Evolutionary conservation across 2,888 invertebrate genomes (phyloP), one percentile per base, ranked within the genome.

Genomic region (Oscheius sp.): DNA sequence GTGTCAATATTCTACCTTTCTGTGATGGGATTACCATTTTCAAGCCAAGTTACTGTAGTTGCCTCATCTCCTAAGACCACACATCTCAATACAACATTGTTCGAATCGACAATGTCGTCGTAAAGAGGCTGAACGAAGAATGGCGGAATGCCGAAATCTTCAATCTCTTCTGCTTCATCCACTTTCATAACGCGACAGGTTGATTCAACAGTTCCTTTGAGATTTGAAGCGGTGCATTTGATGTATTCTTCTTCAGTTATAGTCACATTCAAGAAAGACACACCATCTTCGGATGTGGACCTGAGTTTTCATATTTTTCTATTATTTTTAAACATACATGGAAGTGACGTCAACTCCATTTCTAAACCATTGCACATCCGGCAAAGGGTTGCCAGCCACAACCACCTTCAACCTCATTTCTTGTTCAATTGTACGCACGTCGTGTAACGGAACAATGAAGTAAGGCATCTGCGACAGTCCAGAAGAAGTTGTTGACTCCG

Each of bases 51-150:
- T 85, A 89, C 81, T 82, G 81, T 41, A 9, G 83, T 81, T 41
- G 81, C 76, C 2, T 90, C 89, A n/a, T 80, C 79, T 1, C 89
- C 89, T 1, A 81, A 73, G 13, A 90, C 84, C 25, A 83, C 80
- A 69, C 88, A 88, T 71, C 78, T 82, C 13, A 84, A 64, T 2
- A 74, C 72, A 0, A 81, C 66, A 29, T 74, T 71, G 16, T 73
- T 70, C 18, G 75, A 74, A 23, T 69, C 72, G 18, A 55, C 66
- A 2, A 70, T 69, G 12, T 61, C 61, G 52, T 76, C 75, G 2
- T 74, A 68, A 52, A 76, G 69, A 29, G 72, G 76, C 18, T 72
- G 73, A 12, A 78, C 78, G 49, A 82, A 80, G 29, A 76, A 61
- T 6, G 82, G 82, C n/a, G 68, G 56, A 29, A 80, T 75, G 2